Percentiles rank a stretch among this genome's conserved stretches.
Evolutionary conservation across 2,113 vertebrate genomes (phyloP).

Genomic region (Phaetusa simplex): DNA sequence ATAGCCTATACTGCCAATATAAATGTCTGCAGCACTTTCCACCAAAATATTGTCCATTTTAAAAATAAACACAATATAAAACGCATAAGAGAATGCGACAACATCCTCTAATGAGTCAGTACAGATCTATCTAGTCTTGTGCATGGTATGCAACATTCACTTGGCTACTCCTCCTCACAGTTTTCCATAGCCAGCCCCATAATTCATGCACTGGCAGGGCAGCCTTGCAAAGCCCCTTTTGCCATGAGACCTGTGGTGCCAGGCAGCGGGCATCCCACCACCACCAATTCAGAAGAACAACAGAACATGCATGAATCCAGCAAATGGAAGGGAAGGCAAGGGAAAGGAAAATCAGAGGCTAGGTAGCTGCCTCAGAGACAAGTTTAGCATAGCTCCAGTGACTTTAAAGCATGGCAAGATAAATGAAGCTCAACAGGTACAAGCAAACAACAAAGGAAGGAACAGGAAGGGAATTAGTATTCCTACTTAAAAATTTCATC

Average conservation of each 20-base stretch:
- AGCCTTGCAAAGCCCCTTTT: neutral
- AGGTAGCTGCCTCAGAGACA: neutral
- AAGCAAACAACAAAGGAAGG: neutral
- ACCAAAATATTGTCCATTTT: neutral
- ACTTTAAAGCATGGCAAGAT: neutral
- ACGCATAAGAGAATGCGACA: neutral
- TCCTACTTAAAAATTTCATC: neutral
- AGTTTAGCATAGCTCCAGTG: neutral
- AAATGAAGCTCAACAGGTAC: neutral
- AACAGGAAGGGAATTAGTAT: neutral
- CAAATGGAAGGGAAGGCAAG: neutral
- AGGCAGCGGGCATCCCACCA: neutral
- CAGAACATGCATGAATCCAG: neutral
- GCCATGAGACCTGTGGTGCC: neutral
- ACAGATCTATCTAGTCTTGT: neutral
- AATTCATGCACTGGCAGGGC: neutral
- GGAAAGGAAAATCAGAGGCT: neutral
- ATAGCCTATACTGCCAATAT: neutral
- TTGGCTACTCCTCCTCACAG: neutral
- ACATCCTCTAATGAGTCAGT: neutral
- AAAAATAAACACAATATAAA: neutral
- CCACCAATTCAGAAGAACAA: neutral
- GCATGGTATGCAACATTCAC: neutral
- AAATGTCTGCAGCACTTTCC: neutral
- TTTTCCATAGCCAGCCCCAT: neutral